Conservation (phyloP, 1,140 invertebrate species). For the Tetranychus urticae region DNA sequence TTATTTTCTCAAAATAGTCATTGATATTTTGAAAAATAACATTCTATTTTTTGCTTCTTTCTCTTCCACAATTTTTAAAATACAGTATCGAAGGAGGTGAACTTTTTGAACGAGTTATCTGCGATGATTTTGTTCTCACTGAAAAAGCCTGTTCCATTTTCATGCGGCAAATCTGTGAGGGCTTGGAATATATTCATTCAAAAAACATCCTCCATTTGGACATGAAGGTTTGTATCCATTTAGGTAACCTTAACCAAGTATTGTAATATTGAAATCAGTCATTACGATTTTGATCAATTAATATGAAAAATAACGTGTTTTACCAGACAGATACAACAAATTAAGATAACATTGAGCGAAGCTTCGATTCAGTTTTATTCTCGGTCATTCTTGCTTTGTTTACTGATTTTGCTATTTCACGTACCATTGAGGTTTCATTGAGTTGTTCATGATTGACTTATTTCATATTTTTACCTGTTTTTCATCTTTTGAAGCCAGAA, state of each 20-base stretch:
- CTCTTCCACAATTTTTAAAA: not conserved
- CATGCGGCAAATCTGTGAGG: slow-evolving; percentile 89
- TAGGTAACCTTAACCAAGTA: no score
- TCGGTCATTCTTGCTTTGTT: not conserved
- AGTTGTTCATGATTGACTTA: not conserved
- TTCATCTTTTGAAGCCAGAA: slow-evolving; percentile 60
- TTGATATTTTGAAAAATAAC: no score
- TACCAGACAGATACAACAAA: no score
- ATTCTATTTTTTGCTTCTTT: not conserved
- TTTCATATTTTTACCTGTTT: slow-evolving; percentile 63
- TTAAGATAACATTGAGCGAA: no score
- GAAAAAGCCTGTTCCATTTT: slow-evolving; percentile 85
- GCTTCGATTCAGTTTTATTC: no score
- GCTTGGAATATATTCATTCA: slow-evolving; percentile 80
- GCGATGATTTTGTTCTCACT: slow-evolving; percentile 87
- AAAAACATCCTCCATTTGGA: slow-evolving; percentile 93
- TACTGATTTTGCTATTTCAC: not conserved
- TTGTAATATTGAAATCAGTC: no score
- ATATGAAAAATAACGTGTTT: no score
- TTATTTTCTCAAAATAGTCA: no score
- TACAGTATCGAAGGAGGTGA: slow-evolving; percentile 82
- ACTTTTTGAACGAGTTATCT: slow-evolving; percentile 89
- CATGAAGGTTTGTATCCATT: slow-evolving; percentile 18
- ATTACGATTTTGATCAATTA: no score
- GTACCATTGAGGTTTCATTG: not conserved